Conservation (phyloP, 2,113 vertebrate species). For the Lipotes vexillifer region DNA sequence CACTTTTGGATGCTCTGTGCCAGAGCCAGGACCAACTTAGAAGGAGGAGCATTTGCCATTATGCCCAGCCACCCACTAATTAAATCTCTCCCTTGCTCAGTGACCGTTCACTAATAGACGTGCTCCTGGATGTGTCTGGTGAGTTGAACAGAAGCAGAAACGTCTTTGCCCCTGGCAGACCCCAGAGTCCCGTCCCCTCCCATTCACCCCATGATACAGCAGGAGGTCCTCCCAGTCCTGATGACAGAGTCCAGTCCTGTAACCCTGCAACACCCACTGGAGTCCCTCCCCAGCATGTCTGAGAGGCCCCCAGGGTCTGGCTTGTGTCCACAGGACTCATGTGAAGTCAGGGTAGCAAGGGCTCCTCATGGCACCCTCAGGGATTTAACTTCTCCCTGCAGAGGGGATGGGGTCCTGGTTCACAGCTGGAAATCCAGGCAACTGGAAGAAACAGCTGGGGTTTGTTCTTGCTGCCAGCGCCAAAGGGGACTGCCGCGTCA, state of each 20-base stretch:
- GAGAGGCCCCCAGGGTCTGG: no score
- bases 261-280: rapidly evolving
- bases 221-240: no score
- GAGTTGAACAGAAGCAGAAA: neutral
- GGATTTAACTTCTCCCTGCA: neutral
- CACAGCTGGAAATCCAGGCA: no score
- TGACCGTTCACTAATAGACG: rapidly evolving
- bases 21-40: neutral
- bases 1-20: neutral
- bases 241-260: neutral
- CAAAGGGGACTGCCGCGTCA: rapidly evolving
- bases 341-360: no score
- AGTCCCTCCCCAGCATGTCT: neutral
- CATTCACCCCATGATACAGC: neutral
- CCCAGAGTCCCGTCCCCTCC: no score
- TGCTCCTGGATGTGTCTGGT: neutral
- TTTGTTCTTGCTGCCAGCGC: no score
- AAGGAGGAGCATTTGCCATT: rapidly evolving
- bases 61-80: rapidly evolving
- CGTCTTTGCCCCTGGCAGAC: rapidly evolving
- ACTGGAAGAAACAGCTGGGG: no score
- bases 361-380: neutral
- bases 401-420: neutral
- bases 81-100: neutral
- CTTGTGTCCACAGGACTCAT: rapidly evolving